Evolutionary conservation across 2,113 vertebrate genomes (phyloP).

Genomic region (Onychostoma macrolepis): DNA sequence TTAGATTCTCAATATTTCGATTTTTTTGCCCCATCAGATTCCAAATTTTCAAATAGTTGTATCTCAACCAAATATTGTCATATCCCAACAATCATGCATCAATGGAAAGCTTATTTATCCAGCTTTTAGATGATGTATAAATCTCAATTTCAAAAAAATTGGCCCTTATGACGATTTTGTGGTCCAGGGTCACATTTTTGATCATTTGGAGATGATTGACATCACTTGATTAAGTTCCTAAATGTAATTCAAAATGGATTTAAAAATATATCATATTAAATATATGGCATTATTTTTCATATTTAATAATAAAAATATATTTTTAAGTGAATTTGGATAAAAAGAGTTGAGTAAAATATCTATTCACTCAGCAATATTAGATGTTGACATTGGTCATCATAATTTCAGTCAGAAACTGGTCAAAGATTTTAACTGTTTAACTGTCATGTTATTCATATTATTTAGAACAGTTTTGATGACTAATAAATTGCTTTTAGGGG

Average conservation of each 20-base stretch:
- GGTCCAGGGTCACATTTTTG: not conserved
- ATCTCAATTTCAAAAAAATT: too few species aligned
- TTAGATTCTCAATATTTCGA: too few species aligned
- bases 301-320: not conserved
- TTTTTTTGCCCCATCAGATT: too few species aligned
- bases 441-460: not conserved
- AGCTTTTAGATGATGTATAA: too few species aligned
- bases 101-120: too few species aligned
- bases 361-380: not conserved
- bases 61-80: too few species aligned
- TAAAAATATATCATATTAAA: not conserved
- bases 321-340: not conserved
- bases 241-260: not conserved
- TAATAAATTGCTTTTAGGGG: too few species aligned
- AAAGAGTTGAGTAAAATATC: not conserved
- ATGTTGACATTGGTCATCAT: not conserved
- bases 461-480: too few species aligned
- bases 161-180: too few species aligned
- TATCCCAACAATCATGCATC: too few species aligned
- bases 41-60: too few species aligned
- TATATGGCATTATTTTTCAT: not conserved
- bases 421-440: not conserved
- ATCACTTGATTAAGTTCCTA: not conserved
- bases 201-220: not conserved
- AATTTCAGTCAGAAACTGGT: not conserved